Evolutionary conservation across 2,888 invertebrate species (phyloP).

Genomic region (Stramonita haemastoma): DNA sequence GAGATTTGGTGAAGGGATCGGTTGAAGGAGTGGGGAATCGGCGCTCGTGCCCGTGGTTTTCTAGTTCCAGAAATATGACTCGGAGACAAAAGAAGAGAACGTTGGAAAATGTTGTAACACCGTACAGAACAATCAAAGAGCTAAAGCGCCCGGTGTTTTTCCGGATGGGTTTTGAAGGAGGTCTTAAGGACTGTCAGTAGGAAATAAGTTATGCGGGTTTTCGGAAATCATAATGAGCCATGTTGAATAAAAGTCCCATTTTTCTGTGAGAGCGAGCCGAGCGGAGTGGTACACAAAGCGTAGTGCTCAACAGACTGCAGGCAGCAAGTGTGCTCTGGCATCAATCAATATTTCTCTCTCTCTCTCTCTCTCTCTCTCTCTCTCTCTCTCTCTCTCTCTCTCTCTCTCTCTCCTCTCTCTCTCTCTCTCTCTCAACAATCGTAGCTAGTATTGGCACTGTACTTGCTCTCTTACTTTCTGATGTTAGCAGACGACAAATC

Average conservation of each 20-base stretch:
- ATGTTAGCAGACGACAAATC: not conserved
- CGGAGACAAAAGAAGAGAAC: slow-evolving; percentile 2
- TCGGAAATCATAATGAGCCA: slow-evolving; percentile 25
- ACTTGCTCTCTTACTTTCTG: not conserved
- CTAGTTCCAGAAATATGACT: slow-evolving; percentile 33
- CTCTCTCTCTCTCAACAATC: slow-evolving; percentile 22
- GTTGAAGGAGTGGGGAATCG: not conserved
- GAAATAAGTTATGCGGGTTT: not conserved
- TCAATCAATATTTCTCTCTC: slow-evolving; percentile 29
- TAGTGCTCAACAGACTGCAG: not conserved
- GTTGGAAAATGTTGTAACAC: not conserved
- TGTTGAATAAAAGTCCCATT: not conserved
- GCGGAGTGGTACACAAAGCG: not conserved
- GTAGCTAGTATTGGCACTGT: not conserved
- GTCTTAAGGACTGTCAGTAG: not conserved
- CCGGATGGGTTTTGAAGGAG: no score
- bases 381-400: slow-evolving; percentile 31
- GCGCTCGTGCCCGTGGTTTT: not conserved
- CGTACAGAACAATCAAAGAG: not conserved
- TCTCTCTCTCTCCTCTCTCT: slow-evolving; percentile 38
- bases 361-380: slow-evolving; percentile 31
- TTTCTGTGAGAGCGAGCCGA: slow-evolving; percentile 9
- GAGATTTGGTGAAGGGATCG: not conserved
- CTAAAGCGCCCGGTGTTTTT: no score
- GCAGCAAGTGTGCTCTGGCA: slow-evolving; percentile 1